Evolutionary conservation across 1,140 invertebrate species (phyloP), one percentile per base, ranked within the genome.

Genomic region (Drosophila nigrodunni): DNA sequence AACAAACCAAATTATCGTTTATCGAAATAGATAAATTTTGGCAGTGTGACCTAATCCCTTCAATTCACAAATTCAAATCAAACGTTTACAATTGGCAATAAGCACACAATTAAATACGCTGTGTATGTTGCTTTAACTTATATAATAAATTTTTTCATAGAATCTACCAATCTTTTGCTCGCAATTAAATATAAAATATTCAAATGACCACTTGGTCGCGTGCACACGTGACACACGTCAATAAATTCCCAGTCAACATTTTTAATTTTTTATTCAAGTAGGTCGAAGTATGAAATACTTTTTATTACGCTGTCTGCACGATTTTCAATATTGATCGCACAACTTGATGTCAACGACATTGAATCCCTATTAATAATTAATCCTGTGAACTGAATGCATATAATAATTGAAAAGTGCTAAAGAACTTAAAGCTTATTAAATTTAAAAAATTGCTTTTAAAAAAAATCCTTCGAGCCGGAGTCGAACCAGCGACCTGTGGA

Each of bases 401-500:
- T 11, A 54, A 35, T 15, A 3, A 54, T 54, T 37, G 10, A 15
- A 21, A 21, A 21, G 18, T 21, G 18, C 18, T 1, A 30, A 5
- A 30, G 6, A 30, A 30, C 3, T 49, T 3, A 6, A 11, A 18
- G 21, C 47, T 25, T 49, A 2, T n/a, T 18, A 37, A 61, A 62
- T 25, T 34, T 52, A 52, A 54, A 52, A 54, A 5, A 5, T 6
- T 30, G 25, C 4, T 30, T 30, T 30, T 49, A 34, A 11, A 52
- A 52, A 47, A 44, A 62, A 49, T 66, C 50, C 62, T 66, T 58
- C 65, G 54, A 67, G 54, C 65, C 65, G 65, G 65, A 67, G 52
- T 67, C 54, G 65, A 67, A 67, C 65, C 65, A 67, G 65, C 65
- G 65, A 67, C 65, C 65, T 67, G 44, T 67, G 65, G 44, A 67